phyloP scores from a whole-genome alignment of 2,113 vertebrate species.

The Pseudopipra pipra region DNA sequence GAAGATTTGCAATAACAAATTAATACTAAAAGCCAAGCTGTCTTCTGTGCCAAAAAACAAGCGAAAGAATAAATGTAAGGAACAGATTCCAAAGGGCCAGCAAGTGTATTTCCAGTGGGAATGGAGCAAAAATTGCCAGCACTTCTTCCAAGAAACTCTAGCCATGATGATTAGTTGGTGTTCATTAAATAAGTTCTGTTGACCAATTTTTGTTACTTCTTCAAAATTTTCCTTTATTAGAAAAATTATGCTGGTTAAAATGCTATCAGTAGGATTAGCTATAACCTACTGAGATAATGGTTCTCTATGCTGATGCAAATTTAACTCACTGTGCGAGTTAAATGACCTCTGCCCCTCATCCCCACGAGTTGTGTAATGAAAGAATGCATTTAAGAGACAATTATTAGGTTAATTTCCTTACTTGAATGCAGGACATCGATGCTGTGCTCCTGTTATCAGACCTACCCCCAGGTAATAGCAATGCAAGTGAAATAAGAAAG shows the following conservation, averaged over 20 bases:
- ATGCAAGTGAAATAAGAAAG: background rate
- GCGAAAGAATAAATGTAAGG: background rate
- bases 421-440: slow-evolving; percentile 21
- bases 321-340: background rate
- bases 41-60: background rate
- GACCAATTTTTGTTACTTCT: background rate
- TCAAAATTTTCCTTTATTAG: slow-evolving; percentile 16
- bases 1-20: background rate
- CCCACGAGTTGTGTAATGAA: background rate
- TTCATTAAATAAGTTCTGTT: background rate
- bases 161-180: background rate
- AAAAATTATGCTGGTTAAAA: slow-evolving; percentile 22
- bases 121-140: background rate
- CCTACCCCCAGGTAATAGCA: background rate
- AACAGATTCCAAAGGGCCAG: background rate
- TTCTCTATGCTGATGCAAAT: slow-evolving; percentile 22
- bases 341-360: background rate
- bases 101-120: background rate
- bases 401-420: slow-evolving; percentile 52
- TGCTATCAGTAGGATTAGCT: slow-evolving; percentile 5
- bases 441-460: background rate
- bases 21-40: background rate
- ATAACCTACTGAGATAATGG: slow-evolving; percentile 16
- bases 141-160: background rate
- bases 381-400: slow-evolving; percentile 39